A percentile compares a stretch with the other conserved stretches of the same genome.
phyloP scores from a whole-genome alignment of 2,797 vertebrate species.

The Pseudotriccus pelzelni region DNA sequence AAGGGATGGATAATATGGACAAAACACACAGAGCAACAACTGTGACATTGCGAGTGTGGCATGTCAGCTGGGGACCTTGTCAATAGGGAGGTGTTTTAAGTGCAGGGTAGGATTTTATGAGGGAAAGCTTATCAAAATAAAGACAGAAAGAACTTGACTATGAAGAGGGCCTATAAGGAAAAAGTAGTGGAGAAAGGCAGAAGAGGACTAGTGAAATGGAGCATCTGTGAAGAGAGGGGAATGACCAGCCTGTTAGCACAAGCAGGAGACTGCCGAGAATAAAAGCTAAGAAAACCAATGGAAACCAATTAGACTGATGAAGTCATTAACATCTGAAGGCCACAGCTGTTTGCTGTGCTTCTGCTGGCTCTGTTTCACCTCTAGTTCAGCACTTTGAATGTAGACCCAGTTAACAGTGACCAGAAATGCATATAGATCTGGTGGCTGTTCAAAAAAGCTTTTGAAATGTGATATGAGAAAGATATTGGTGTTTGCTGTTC shows the following conservation, averaged over 20 bases:
- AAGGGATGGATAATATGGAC: neutral
- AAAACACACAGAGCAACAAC: neutral
- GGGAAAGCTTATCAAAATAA: neutral
- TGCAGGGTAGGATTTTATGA: neutral
- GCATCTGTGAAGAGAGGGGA: neutral
- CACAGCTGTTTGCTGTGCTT: conserved; percentile 29
- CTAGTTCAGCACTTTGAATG: conserved; percentile 33
- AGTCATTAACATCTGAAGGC: conserved; percentile 44
- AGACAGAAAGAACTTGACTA: neutral
- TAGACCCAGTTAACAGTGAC: neutral
- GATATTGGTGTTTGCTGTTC: neutral
- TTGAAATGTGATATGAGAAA: conserved; percentile 42
- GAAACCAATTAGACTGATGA: conserved; percentile 50
- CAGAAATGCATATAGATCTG: conserved; percentile 38
- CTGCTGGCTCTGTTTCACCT: conserved; percentile 52
- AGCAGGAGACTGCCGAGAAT: neutral
- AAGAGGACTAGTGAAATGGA: neutral
- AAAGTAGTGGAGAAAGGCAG: neutral
- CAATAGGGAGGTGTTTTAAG: neutral
- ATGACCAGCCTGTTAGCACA: neutral
- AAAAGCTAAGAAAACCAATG: conserved; percentile 24
- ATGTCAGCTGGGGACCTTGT: neutral
- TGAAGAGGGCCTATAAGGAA: neutral
- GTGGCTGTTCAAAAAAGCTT: conserved; percentile 19
- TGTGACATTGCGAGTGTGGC: neutral